Base-by-base conservation (phyloP, 1,140 invertebrate genomes). In the Nymphalis io region DNA sequence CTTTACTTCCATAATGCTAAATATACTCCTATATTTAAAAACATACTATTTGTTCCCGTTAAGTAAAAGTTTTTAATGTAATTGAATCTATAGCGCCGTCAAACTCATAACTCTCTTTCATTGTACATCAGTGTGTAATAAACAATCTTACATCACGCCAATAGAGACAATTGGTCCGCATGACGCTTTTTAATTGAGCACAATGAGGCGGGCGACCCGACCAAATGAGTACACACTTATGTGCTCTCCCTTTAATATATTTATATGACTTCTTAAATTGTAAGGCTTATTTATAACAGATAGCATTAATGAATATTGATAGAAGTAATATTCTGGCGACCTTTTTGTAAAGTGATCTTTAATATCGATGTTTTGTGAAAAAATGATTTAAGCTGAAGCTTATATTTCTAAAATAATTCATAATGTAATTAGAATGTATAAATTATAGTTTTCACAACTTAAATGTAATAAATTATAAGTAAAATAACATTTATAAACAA, bases 171-270 rank as follows among this genome's bases (percentile, higher is more conserved):
- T 85, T 87, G 83, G 61, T 75, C 40, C 58, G 78, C 60, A 76
- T 75, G 76, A 82, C 78, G 80, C 83, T 76, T 57, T 80, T 79
- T 83, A 87, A 87, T 87, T 87, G 83, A 81, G 62, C 48, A 70
- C 78, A 87, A 87, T 83, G 75, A 74, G 68, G 46, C 44, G 42
- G 68, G 68, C 58, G 55, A 75, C 62, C n/a, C 72, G 69, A 51
- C 63, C 68, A 76, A 71, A 76, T 75, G 42, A 68, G 64, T 60
- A 67, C 16, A 44, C 65, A 57, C 21, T 57, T 53, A 23, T 20
- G 11, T 33, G 23, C 10, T 12, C 39, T 21, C 21, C 23, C 20
- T 46, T 13, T 27, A 33, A 20, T 33, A 33, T 48, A 16, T 62
- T 27, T 20, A 18, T 3, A 48, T 0, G 16, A 38, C 60, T 33